Evolutionary conservation across 2,797 vertebrate genomes (phyloP).

Genomic region (Cygnus olor): DNA sequence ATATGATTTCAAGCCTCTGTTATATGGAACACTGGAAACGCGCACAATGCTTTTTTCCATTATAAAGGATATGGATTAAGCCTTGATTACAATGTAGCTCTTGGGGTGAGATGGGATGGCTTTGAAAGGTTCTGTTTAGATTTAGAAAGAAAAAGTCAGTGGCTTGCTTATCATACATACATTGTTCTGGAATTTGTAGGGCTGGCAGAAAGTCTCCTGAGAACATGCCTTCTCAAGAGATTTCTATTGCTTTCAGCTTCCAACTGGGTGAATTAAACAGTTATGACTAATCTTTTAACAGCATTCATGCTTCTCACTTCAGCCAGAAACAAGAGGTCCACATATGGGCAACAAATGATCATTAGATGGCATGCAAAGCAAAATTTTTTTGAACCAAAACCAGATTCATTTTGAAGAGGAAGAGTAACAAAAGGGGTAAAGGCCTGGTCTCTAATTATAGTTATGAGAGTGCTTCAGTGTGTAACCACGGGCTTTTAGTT

Average conservation of each 20-base stretch:
- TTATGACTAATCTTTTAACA: background rate
- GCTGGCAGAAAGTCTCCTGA: background rate
- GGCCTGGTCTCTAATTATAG: background rate
- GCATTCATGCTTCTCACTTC: background rate
- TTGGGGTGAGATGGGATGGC: background rate
- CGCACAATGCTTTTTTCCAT: background rate
- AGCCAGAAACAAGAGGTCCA: background rate
- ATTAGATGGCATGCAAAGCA: background rate
- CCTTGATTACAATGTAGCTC: background rate
- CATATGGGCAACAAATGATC: background rate
- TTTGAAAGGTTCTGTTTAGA: background rate
- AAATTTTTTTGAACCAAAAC: background rate
- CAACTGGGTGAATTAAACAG: background rate
- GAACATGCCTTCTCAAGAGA: background rate
- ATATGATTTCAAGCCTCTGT: background rate
- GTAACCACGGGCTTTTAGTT: background rate
- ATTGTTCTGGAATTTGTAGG: background rate
- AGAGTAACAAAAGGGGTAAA: background rate
- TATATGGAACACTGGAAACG: background rate
- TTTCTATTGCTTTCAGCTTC: background rate
- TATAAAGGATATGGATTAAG: background rate
- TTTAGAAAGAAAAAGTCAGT: background rate
- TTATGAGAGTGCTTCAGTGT: background rate
- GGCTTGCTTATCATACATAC: background rate
- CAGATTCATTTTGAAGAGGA: background rate